Evolutionary conservation across 2,888 invertebrate species (phyloP), one percentile per base, ranked within the genome.

Genomic region (Nysson spinosus): DNA sequence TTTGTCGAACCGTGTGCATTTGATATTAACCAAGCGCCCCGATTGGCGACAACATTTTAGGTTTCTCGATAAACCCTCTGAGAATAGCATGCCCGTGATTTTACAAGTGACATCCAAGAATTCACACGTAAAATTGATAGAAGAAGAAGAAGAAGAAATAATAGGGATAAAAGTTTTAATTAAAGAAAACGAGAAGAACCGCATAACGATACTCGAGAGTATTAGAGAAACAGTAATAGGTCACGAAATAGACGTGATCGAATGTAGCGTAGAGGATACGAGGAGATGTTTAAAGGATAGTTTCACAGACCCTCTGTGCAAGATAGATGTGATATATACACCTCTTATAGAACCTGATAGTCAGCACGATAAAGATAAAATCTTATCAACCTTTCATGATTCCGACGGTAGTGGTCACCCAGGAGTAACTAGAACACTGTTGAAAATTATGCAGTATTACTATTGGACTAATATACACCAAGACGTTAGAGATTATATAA

Each of bases 401-500:
- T 28, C 5, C 5, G 7, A 17, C 17, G n/a, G 14, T 3, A n/a
- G 26, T 9, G 28, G 28, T 9, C 43, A 43, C 17, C 7, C 26
- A 9, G 43, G 43, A 14, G 28, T 28, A 16, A 26, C 14, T 4
- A 9, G 7, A 26, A 43, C 43, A 4, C 14, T 43, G 1, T n/a
- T 7, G 3, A 28, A 9, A 43, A 26, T 43, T 9, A 12, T 14
- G n/a, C 4, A n/a, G 3, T 14, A 6, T 14, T 28, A 43, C n/a
- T 14, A 7, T 16, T 28, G 26, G 28, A 6, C 14, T 4, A 28
- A 28, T 16, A 2, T 43, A 0, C 16, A 43, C 16, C 14, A 9
- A 14, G 43, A 43, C n/a, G 43, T 43, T 9, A 26, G 14, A 16
- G 17, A 43, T 1, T 43, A 43, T 9, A n/a, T 43, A 7, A 43